Base-by-base conservation (phyloP, 2,113 vertebrate species). In the Tautogolabrus adspersus region DNA sequence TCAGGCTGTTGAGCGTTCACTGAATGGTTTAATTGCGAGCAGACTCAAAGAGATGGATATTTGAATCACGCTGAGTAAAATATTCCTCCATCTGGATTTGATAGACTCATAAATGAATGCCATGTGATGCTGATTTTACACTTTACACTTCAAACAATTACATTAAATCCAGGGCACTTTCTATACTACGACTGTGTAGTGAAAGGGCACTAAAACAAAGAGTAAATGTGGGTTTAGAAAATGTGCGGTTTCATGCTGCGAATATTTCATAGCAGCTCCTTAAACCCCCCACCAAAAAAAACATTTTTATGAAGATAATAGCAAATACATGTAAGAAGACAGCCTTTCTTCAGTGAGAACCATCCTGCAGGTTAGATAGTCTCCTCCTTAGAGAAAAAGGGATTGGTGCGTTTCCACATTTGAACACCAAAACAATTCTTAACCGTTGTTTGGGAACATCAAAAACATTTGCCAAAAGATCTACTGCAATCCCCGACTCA, bases 41-140 rank as follows among this genome's bases (percentile, higher is more conserved):
- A 92, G 90, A 87, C 75, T 79, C 42, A 81, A 81, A 87, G 83
- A 84, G 75, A 88, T 88, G 81, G 79, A 93, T 91, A 88, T 91
- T 92, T 74, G 86, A 87, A 90, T 91, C 91, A 85, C 21, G 80
- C 78, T 58, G 77, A 52, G 83, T 81, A 89, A 92, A 93, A 91
- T 92, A 91, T 88, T 66, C 57, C 85, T 89, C 86, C 92, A 91
- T 90, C 89, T 93, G 90, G 87, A 75, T 84, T 81, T 74, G 77
- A 92, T 93, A 77, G 78, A 21, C 16, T 49, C 42, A 67, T 72
- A 90, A 87, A 92, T 90, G 78, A 90, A 92, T 52, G 23, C 83
- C 88, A 91, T 77, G 75, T 92, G 90, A 92, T 76, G 87, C 72
- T 87, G 71, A 84, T 90, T 90, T 89, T 79, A 82, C 59, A 86